Percentiles rank a stretch among this genome's conserved stretches.
phyloP scores from a whole-genome alignment of 2,888 invertebrate species.

The Leptopilina myrica region DNA sequence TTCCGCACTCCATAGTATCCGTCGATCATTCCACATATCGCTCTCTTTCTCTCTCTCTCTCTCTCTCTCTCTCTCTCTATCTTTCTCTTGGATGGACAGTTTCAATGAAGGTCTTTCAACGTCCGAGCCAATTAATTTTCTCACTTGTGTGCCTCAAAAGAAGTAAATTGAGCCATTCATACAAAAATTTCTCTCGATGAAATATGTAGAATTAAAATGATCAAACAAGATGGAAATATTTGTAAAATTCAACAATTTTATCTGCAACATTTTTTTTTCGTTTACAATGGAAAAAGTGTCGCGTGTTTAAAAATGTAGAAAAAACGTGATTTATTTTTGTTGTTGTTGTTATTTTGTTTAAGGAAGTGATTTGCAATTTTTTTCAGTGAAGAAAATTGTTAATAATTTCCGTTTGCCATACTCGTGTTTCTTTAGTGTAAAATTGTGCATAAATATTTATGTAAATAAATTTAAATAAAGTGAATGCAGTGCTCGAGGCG shows the following conservation, averaged over 20 bases:
- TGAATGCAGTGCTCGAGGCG: not conserved
- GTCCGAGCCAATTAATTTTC: slow-evolving; percentile 1
- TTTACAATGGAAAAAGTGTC: no score
- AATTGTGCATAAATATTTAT: not conserved
- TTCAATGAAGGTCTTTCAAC: slow-evolving; percentile 36
- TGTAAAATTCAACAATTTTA: no score
- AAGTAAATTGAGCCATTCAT: not conserved
- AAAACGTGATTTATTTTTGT: no score
- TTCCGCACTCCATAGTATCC: slow-evolving; percentile 37
- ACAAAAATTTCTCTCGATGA: not conserved
- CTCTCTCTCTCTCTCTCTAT: no score
- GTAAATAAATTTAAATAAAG: slow-evolving; percentile 11
- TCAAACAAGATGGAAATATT: no score
- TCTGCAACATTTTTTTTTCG: no score
- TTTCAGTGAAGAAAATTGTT: no score
- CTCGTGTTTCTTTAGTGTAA: not conserved
- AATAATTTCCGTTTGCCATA: not conserved
- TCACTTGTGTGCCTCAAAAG: slow-evolving; percentile 1
- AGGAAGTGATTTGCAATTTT: not conserved
- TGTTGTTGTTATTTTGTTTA: no score
- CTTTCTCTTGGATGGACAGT: not conserved
- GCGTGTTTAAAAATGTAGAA: no score
- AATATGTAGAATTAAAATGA: no score
- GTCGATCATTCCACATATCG: slow-evolving; percentile 10
- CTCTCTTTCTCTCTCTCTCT: not conserved